Conservation (phyloP, 2,113 vertebrate genomes). For the Axis porcinus region DNA sequence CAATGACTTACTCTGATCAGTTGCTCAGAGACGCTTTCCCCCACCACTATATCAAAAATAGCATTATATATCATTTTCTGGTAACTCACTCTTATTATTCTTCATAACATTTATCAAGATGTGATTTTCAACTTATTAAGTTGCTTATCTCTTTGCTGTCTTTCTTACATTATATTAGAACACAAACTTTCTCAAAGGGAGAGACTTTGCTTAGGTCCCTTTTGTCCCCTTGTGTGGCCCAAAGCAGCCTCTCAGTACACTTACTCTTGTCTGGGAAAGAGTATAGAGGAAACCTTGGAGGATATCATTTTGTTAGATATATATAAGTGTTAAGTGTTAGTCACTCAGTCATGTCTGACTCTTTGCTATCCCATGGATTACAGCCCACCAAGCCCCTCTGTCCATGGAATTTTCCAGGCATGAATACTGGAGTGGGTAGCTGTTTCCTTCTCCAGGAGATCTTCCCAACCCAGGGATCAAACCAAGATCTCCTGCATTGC, state of each 20-base stretch:
- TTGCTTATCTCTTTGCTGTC: not conserved
- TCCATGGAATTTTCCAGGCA: not conserved
- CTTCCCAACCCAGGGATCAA: not conserved
- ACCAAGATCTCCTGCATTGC: not conserved
- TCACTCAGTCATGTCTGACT: not conserved
- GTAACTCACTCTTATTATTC: not conserved
- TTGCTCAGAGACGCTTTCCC: not conserved
- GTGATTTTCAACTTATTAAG: not conserved
- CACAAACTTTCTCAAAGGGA: not conserved
- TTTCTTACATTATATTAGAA: not conserved
- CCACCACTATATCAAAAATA: not conserved
- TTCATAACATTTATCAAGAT: not conserved
- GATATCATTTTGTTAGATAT: not conserved
- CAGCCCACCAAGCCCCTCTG: not conserved
- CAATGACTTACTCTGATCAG: not conserved
- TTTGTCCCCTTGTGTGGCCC: not conserved
- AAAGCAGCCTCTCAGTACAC: not conserved
- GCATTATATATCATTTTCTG: not conserved
- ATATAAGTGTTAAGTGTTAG: not conserved
- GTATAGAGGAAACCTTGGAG: not conserved
- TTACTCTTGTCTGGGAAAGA: not conserved
- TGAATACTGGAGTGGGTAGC: not conserved
- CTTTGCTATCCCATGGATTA: not conserved
- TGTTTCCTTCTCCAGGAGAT: not conserved
- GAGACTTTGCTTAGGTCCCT: not conserved